Evolutionary conservation across 2,888 invertebrate species (phyloP).

Genomic region (Caenorhabditis sulstoni): DNA sequence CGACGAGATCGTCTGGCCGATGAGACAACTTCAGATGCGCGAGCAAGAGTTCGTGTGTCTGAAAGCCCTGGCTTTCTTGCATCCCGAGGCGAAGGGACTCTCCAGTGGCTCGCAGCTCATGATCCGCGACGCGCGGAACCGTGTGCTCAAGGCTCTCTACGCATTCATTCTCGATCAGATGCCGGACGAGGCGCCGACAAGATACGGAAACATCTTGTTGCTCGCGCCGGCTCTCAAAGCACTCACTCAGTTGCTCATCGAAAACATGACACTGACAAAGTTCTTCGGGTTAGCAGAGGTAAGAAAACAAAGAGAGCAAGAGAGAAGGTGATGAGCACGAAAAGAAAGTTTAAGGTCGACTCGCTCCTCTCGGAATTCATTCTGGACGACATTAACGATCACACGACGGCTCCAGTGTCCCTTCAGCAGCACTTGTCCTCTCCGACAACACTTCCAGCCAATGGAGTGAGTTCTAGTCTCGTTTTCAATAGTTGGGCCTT

Average conservation of each 20-base stretch:
- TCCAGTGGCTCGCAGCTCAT: slow-evolving; percentile 68
- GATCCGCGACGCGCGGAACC: slow-evolving; percentile 79
- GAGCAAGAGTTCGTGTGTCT: slow-evolving; percentile 98
- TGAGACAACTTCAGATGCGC: slow-evolving; percentile 95
- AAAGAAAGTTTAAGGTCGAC: slow-evolving; percentile 69
- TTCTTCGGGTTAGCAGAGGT: slow-evolving; percentile 80
- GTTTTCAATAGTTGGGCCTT: too few species aligned
- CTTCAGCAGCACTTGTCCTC: slow-evolving; percentile 61
- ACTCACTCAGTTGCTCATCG: slow-evolving; percentile 79
- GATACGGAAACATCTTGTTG: slow-evolving; percentile 76
- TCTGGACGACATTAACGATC: slow-evolving; percentile 77
- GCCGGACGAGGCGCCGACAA: slow-evolving; percentile 80
- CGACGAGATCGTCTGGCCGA: slow-evolving; percentile 94
- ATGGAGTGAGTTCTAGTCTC: slow-evolving; percentile 53
- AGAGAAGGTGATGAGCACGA: not conserved
- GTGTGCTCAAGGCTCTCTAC: slow-evolving; percentile 79
- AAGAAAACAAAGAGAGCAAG: not conserved
- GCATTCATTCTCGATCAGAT: slow-evolving; percentile 77
- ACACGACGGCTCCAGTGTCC: slow-evolving; percentile 44
- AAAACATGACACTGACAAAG: slow-evolving; percentile 80
- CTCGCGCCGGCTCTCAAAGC: slow-evolving; percentile 80
- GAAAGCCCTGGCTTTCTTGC: slow-evolving; percentile 97
- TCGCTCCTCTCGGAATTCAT: slow-evolving; percentile 79
- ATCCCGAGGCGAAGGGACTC: slow-evolving; percentile 85
- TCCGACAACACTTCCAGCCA: slow-evolving; percentile 53